phyloP scores from a whole-genome alignment of 2,797 vertebrate species.

The Poeciliopsis turneri region DNA sequence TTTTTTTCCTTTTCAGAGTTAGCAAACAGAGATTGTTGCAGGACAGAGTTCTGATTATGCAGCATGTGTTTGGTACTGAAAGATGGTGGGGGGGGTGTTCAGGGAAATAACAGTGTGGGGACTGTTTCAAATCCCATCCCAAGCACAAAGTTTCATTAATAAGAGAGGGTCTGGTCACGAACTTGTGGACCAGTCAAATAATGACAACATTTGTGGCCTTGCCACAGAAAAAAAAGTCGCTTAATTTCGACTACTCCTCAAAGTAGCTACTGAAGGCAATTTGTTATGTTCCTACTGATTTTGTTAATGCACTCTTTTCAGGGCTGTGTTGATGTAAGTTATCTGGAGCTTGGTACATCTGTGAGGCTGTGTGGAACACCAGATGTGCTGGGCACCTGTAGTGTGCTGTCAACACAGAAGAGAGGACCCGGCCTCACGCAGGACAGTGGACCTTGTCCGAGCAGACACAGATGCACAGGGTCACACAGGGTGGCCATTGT shows the following conservation, averaged over 20 bases:
- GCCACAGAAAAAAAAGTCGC: constrained; percentile 41
- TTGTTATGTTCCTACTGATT: constrained; percentile 42
- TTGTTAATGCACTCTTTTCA: constrained; percentile 47
- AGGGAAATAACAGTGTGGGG: constrained; percentile 74
- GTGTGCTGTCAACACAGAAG: constrained; percentile 57
- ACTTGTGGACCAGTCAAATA: constrained; percentile 74
- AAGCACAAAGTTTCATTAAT: constrained; percentile 76
- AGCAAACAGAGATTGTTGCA: constrained; percentile 66
- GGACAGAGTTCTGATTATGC: constrained; percentile 76
- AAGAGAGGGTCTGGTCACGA: constrained; percentile 66
- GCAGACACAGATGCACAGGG: constrained; percentile 76
- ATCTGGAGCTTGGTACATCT: constrained; percentile 55
- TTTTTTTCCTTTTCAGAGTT: constrained; percentile 63
- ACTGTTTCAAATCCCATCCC: constrained; percentile 68
- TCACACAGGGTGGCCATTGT: constrained; percentile 76
- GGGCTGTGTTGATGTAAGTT: constrained; percentile 43
- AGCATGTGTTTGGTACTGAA: constrained; percentile 74
- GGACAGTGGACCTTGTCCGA: constrained; percentile 73
- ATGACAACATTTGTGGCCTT: constrained; percentile 64
- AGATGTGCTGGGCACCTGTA: constrained; percentile 80
- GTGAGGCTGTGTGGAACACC: constrained; percentile 45
- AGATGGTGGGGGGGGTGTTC: constrained; percentile 59
- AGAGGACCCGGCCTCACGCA: constrained; percentile 47
- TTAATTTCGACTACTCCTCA: constrained; percentile 57
- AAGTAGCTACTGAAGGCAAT: constrained; percentile 58